These are phyloP conservation scores for Porites lutea DNA, from an alignment of 64 coral and sea anemone genomes.

Conservation along the genomic window DNA sequence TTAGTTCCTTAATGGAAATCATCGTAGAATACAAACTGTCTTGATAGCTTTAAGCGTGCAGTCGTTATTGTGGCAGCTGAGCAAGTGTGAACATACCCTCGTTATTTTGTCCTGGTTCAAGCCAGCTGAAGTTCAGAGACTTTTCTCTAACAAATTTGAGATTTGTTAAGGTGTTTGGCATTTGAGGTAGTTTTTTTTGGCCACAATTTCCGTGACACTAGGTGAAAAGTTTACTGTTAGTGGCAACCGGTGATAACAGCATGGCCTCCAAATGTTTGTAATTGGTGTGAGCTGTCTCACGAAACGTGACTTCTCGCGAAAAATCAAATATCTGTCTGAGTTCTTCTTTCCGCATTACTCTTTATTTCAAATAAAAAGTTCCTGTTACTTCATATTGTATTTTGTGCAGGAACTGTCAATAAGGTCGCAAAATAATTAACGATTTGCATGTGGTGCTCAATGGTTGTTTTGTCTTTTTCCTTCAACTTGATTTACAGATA, in stretches of 20 bases:
- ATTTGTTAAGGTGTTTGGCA: not conserved
- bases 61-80: not conserved
- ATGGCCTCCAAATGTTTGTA: conserved; percentile 51
- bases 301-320: conserved; percentile 22
- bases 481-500: conserved; percentile 30
- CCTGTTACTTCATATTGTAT: not conserved
- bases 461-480: conserved; percentile 48
- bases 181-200: conserved; percentile 2
- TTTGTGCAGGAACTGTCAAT: not conserved
- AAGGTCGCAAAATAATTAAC: not conserved
- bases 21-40: conserved; percentile 19
- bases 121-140: not conserved
- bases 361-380: not conserved
- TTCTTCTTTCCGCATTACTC: not conserved
- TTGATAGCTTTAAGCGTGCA: not conserved
- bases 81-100: not conserved
- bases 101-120: not conserved
- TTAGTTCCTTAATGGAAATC: conserved; percentile 28
- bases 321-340: not conserved
- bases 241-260: conserved; percentile 50
- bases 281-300: conserved; percentile 37
- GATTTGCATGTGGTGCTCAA: conserved; percentile 4
- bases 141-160: not conserved
- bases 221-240: conserved; percentile 52
- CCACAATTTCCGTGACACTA: conserved; percentile 46